Base-by-base conservation (phyloP, 2,113 vertebrate genomes). In the Nipponia nippon region DNA sequence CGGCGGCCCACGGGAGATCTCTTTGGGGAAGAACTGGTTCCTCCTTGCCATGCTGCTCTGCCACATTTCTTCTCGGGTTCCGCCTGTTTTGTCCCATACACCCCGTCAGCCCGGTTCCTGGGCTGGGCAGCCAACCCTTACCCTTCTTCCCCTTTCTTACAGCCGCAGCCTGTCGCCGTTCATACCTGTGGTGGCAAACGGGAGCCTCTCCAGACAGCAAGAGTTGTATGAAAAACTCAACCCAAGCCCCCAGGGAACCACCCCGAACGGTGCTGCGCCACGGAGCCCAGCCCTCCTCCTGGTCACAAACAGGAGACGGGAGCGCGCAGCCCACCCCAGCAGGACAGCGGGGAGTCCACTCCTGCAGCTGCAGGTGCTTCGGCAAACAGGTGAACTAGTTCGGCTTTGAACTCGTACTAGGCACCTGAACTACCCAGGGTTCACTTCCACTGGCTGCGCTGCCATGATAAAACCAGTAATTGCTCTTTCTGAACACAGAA, bases 301-400 rank as follows among this genome's bases (percentile, higher is more conserved):
- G 22, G 38, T 3, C 38, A 4, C 16, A 2, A 40, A 21, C 2
- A 3, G 58, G 7, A 5, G 15, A 25, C 17, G 5, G 2, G 8
- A 61, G 17, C 0, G 0, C 40, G 14, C 34, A 16, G 77, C 59
- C 55, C 34, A 3, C 11, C 2, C 0, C 38, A 38, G 38, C 38
- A 38, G 16, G 27, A 34, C 15, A 8, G 19, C 7, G 10, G 34
- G 58, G 42, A 46, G 50, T 2, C 50, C 25, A 2, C 55, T 56
- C 44, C 46, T 20, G 29, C 21, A 76, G 38, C 53, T 20, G 2
- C 8, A 5, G 1, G 18, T 3, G 29, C 6, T 50, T 46, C 13
- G 44, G 18, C 34, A 7, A 72, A 53, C 11, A 61, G 22, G 19
- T 4, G 7, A 86, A 27, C 36, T 7, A 11, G 17, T 4, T 32